phyloP scores from a whole-genome alignment of 2,113 vertebrate genomes.

The Rhinogobius similis region DNA sequence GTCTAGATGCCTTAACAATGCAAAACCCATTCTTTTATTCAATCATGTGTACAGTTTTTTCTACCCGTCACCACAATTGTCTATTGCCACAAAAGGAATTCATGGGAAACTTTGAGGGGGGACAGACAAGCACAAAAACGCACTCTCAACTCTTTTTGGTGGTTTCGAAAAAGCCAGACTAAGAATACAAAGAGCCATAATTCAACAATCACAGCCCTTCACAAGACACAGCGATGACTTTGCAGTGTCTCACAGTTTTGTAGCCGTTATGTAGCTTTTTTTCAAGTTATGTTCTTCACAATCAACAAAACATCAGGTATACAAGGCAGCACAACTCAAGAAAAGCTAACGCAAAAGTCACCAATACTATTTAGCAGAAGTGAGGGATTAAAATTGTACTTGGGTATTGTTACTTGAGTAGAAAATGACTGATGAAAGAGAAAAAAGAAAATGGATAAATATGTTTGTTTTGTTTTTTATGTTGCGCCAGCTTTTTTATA shows the following conservation, averaged over 20 bases:
- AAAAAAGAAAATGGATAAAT: too few relatives aligned
- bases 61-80: slow-evolving; percentile 87
- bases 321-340: slow-evolving; percentile 62
- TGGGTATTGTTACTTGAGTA: background rate
- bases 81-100: slow-evolving; percentile 90
- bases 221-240: slow-evolving; percentile 62
- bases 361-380: background rate
- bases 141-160: slow-evolving; percentile 75
- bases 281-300: slow-evolving; percentile 33
- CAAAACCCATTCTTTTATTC: slow-evolving; percentile 90
- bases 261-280: slow-evolving; percentile 54
- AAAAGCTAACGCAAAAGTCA: background rate
- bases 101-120: slow-evolving; percentile 74
- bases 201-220: slow-evolving; percentile 63
- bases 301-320: slow-evolving; percentile 37
- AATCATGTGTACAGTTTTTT: slow-evolving; percentile 92
- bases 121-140: slow-evolving; percentile 91
- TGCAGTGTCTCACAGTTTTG: slow-evolving; percentile 37
- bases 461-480: too few relatives aligned
- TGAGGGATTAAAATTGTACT: background rate
- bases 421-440: background rate
- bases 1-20: slow-evolving; percentile 99
- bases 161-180: slow-evolving; percentile 64
- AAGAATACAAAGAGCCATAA: slow-evolving; percentile 77
- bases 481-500: too few relatives aligned